Conservation (phyloP, 2,797 vertebrate species). For the Falco cherrug region DNA sequence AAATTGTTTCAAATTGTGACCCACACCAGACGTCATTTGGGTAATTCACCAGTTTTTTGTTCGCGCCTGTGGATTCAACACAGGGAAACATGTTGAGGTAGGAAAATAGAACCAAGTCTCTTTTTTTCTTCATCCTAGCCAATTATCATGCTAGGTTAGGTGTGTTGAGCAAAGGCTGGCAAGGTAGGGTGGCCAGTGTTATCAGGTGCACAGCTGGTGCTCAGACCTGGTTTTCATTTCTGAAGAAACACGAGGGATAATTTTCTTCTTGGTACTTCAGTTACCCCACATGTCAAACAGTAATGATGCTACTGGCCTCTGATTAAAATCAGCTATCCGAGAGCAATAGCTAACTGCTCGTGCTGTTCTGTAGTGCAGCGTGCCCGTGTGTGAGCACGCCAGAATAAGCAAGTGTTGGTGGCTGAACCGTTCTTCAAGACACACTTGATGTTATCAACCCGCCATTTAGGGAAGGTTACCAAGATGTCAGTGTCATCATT, state of each 20-base stretch:
- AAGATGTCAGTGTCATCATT: conserved; percentile 23
- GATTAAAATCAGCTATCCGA: not conserved
- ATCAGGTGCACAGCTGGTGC: not conserved
- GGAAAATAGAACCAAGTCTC: not conserved
- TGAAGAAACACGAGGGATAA: not conserved
- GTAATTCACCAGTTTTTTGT: not conserved
- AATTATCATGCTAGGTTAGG: not conserved
- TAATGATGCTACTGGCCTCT: not conserved
- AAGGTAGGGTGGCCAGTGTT: not conserved
- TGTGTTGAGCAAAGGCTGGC: not conserved
- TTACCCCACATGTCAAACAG: not conserved
- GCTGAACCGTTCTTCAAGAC: not conserved
- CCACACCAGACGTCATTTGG: accelerated
- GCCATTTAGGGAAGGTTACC: not conserved
- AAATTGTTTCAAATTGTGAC: not conserved
- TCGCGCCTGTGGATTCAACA: not conserved
- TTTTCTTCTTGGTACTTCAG: not conserved
- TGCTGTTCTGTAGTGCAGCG: not conserved
- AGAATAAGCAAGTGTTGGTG: conserved; percentile 8
- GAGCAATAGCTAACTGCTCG: not conserved
- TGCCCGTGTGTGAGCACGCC: not conserved
- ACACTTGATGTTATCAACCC: conserved; percentile 41
- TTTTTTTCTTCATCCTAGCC: not conserved
- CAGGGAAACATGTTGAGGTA: not conserved
- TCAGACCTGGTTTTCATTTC: not conserved